Evolutionary conservation across 2,797 vertebrate genomes (phyloP), one percentile per base, ranked within the genome.

Genomic region (Rhinichthys osculus): DNA sequence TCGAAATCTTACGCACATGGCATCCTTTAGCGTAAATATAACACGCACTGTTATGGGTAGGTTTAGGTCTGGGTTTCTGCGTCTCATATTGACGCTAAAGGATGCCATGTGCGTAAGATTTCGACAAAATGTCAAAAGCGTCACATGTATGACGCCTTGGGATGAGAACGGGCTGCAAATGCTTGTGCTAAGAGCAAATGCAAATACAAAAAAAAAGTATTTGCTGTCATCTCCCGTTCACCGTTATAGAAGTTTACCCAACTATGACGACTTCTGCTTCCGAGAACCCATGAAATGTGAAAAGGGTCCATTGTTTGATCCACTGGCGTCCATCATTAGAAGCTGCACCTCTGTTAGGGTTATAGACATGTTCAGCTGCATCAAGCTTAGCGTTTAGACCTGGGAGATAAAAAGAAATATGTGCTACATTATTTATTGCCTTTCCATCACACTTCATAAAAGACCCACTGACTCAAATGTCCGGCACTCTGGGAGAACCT

Each of bases 331-430:
- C 30, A 54, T 9, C 14, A 44, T 80, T 67, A 35, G 17, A 67
- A 50, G 42, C 42, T 67, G 30, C 7, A n/a, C 19, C 1, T 35
- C 7, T 59, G 23, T 57, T 57, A 67, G 27, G 30, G 42, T 21
- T 57, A 21, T 19, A 79, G 77, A 64, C 1, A 19, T 47, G 11
- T 66, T 54, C 21, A 52, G 13, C 7, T 84, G 44, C 64, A 44
- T 27, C 62, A 78, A 19, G 30, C 35, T 38, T 84, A n/a, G 59
- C 52, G 50, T 78, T 78, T 70, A 78, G 23, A 77, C 27, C 3
- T 42, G 33, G 13, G 19, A 76, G 83, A 84, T 78, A 57, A 66
- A 72, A 83, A 83, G 38, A 74, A 76, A 83, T 70, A n/a, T 23
- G 47, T 30, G 33, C 3, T 78, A 30, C n/a, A 84, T 78, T 54